These are phyloP conservation scores for Tapirus terrestris DNA, from an alignment of 2,113 vertebrate species.

Conservation along the genomic window DNA sequence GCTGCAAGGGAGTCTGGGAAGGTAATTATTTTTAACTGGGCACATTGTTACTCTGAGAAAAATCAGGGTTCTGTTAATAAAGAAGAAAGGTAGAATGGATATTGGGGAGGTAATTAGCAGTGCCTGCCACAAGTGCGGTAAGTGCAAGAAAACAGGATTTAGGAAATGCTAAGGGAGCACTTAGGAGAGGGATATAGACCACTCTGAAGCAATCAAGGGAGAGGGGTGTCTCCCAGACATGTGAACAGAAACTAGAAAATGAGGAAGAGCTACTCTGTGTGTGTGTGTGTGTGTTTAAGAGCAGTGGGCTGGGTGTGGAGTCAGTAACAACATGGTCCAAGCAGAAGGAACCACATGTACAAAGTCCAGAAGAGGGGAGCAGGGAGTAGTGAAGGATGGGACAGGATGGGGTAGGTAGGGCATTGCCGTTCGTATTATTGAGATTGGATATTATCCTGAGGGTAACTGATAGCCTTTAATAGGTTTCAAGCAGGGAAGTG, in stretches of 20 bases:
- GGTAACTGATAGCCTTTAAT: neutral
- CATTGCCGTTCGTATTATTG: neutral
- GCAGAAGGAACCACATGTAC: neutral
- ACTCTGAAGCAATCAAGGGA: neutral
- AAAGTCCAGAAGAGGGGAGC: neutral
- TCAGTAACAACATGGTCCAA: neutral
- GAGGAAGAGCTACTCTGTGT: neutral
- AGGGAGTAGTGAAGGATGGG: neutral
- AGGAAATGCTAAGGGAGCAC: neutral
- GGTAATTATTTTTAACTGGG: neutral
- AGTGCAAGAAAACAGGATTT: neutral
- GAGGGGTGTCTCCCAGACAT: too few species aligned
- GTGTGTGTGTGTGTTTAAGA: too few species aligned
- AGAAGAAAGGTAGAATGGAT: neutral
- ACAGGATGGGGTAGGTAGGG: neutral
- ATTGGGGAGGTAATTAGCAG: neutral
- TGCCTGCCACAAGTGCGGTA: neutral
- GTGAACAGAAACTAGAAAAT: neutral
- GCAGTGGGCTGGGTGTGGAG: neutral
- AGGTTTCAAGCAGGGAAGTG: neutral
- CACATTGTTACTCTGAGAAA: neutral
- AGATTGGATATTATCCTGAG: neutral
- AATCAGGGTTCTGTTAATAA: neutral
- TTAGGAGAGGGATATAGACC: neutral
- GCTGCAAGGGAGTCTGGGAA: neutral